A percentile compares a stretch with the other conserved stretches of the same genome.
These are phyloP conservation scores for Mobula birostris DNA, from an alignment of 2,113 vertebrate species.

Conservation along the genomic window DNA sequence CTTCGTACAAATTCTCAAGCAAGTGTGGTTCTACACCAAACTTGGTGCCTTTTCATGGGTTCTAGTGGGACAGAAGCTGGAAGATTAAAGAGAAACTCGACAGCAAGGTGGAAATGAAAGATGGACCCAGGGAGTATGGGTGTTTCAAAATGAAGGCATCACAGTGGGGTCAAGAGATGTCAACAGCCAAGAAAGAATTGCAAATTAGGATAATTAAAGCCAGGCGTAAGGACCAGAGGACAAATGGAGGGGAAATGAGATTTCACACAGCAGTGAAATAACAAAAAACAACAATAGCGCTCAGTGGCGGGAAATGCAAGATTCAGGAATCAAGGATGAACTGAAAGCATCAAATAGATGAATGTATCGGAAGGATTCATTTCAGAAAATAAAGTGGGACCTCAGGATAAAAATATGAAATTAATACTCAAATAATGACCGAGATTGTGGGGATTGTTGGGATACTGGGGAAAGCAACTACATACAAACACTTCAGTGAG, in stretches of 20 bases:
- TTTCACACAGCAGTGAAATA: neutral
- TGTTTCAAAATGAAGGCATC: neutral
- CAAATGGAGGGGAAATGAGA: neutral
- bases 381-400: neutral
- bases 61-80: neutral
- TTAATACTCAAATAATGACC: constrained; percentile 3
- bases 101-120: neutral
- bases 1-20: neutral
- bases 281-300: neutral
- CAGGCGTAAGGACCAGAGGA: neutral
- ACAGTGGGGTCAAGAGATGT: neutral
- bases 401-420: neutral
- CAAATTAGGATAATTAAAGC: constrained; percentile 5
- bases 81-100: neutral
- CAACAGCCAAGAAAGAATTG: constrained; percentile 16
- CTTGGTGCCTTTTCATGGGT: neutral
- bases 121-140: neutral
- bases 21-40: neutral
- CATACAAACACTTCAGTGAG: neutral
- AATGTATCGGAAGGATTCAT: no score
- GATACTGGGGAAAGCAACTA: neutral
- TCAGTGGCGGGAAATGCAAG: neutral
- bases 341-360: neutral
- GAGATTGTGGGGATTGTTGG: neutral
- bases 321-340: neutral